A percentile compares a stretch with the other conserved stretches of the same genome.
These are phyloP conservation scores for Pecten maximus DNA, from an alignment of 2,888 invertebrate genomes.

Conservation along the genomic window DNA sequence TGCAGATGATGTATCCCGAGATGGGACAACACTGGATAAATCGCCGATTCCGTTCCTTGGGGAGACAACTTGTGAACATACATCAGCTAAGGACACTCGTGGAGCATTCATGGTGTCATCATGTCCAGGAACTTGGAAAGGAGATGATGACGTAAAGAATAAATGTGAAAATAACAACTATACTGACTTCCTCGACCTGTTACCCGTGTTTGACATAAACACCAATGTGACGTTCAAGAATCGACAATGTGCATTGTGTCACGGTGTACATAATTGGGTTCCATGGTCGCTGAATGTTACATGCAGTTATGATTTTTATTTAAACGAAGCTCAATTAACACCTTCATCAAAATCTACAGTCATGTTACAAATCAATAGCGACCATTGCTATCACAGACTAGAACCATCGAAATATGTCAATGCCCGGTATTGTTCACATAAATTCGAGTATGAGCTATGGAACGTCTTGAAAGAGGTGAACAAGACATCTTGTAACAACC, in stretches of 20 bases:
- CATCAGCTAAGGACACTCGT: too few relatives aligned
- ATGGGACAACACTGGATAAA: neutral
- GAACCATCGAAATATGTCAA: neutral
- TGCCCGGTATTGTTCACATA: neutral
- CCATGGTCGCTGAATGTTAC: neutral
- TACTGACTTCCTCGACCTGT: neutral
- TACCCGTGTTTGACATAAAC: neutral
- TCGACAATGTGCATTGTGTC: neutral
- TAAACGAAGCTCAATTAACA: neutral
- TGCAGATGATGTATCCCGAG: neutral
- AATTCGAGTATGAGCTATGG: neutral
- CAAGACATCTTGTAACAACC: neutral
- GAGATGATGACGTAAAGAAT: neutral
- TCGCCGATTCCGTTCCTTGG: neutral
- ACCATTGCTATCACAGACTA: neutral
- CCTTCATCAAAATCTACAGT: neutral
- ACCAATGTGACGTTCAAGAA: neutral
- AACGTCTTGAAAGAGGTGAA: neutral
- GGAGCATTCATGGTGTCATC: conserved; percentile 7
- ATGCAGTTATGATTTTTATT: neutral
- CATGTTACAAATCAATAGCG: neutral
- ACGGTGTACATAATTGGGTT: neutral
- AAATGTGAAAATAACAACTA: neutral
- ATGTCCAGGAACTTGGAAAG: neutral
- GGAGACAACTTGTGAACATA: neutral